Conservation (phyloP, 2,113 vertebrate genomes). For the Tauraco erythrolophus region DNA sequence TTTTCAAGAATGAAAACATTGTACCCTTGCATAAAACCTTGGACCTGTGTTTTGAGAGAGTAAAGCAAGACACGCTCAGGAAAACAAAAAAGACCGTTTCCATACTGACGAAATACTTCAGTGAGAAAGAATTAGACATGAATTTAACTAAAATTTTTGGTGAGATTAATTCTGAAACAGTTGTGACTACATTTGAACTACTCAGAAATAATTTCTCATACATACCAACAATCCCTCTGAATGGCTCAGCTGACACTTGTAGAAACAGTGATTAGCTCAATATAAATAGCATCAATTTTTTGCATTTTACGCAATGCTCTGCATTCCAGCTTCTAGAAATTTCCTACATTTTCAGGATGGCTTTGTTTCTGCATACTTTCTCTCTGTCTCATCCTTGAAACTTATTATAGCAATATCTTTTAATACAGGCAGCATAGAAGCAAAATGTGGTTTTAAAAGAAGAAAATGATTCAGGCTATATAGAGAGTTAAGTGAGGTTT, state of each 20-base stretch:
- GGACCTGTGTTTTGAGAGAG: background rate
- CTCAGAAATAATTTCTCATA: conserved; percentile 36
- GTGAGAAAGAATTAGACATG: background rate
- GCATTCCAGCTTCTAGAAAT: conserved; percentile 25
- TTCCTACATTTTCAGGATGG: background rate
- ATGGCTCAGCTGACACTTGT: conserved; percentile 52
- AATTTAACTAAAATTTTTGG: background rate
- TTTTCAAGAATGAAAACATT: background rate
- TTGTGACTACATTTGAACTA: conserved; percentile 10
- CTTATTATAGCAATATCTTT: background rate
- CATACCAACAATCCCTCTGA: conserved; percentile 7
- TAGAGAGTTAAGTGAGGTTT: background rate
- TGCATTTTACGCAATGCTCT: background rate
- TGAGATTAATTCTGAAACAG: conserved; percentile 4
- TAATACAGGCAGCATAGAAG: background rate
- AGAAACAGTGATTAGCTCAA: conserved; percentile 34
- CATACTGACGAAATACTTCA: background rate
- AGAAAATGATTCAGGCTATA: background rate
- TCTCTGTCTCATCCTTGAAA: background rate
- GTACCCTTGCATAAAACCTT: background rate
- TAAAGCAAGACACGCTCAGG: background rate
- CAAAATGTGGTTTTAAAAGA: background rate
- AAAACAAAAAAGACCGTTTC: background rate
- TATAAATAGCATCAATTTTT: conserved; percentile 29
- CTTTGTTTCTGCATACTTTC: background rate